A percentile compares a stretch with the other conserved stretches of the same genome.
Evolutionary conservation across 2,797 vertebrate species (phyloP).

Genomic region (Sorex maritimensis): DNA sequence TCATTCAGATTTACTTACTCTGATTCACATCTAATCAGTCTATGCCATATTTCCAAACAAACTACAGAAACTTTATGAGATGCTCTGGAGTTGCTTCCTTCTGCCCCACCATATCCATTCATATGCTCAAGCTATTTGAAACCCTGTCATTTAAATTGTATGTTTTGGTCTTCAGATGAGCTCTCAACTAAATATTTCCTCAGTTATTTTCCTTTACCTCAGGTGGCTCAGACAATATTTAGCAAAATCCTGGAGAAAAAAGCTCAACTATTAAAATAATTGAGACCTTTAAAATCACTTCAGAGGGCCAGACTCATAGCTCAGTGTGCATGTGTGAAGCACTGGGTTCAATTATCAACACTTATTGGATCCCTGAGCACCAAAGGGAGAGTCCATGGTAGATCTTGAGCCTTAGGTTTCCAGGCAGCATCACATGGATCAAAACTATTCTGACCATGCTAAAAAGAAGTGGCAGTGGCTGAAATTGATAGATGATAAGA

Average conservation of each 20-base stretch:
- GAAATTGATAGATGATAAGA: neutral
- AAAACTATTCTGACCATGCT: neutral
- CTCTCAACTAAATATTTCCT: neutral
- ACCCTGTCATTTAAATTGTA: neutral
- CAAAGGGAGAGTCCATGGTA: no score
- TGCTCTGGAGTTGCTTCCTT: neutral
- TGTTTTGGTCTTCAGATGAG: constrained; percentile 3
- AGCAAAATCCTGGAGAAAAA: neutral
- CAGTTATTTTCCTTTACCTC: neutral
- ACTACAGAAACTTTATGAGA: neutral
- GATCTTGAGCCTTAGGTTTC: no score
- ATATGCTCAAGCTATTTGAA: neutral
- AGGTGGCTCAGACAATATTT: neutral
- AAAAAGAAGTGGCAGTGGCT: neutral
- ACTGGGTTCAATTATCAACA: no score
- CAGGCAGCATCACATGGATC: neutral
- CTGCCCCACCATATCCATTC: neutral
- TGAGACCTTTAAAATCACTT: neutral
- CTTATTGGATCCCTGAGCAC: no score
- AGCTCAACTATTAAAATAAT: constrained; percentile 17
- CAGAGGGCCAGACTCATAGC: no score
- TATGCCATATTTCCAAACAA: neutral
- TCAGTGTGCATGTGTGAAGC: no score
- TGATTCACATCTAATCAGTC: no score
- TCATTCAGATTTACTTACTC: neutral